Base-by-base conservation (phyloP, 1,140 invertebrate genomes). In the Samia ricini region DNA sequence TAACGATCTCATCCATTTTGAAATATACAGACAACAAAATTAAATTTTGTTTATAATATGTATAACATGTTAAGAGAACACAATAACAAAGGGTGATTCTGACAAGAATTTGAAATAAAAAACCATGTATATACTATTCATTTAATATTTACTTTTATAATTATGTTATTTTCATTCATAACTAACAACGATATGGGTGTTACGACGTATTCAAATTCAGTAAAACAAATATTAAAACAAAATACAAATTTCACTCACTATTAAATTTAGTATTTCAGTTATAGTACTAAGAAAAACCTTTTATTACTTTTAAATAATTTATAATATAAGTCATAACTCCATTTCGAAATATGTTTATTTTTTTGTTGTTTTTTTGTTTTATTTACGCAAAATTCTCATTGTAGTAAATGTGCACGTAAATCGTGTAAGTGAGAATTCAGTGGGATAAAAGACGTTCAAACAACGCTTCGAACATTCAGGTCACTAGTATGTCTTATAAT, bases 91-190 rank as follows among this genome's bases (percentile, higher is more conserved):
- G 26, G 33, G 33, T 15, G 33, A 42, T 42, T 1, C 8, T 42
- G 33, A 42, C 4, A 20, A 52, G 22, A 49, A 22, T 23, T 56
- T 24, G 56, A 89, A 88, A 83, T 83, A 82, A 89, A 88, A 89
- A 80, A 71, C 76, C 82, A 87, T 77, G 72, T 70, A 71, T n/a
- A n/a, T 86, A 88, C 87, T 89, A 89, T 85, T 89, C 84, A 89
- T 88, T 89, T 88, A 88, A 89, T 89, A 90, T 90, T 90, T 90
- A 90, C 88, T 90, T 88, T 89, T 90, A 90, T 90, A 90, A 90
- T 90, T 89, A 89, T 87, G 88, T 90, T 90, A 90, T 88, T 88
- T 89, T 88, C 87, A 88, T 88, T 90, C 88, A 90, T 90, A 88
- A 90, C 88, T 90, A 90, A 90, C 88, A 90, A 90, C 88, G 88